phyloP scores from a whole-genome alignment of 2,113 vertebrate species.

The Alethe castanea region DNA sequence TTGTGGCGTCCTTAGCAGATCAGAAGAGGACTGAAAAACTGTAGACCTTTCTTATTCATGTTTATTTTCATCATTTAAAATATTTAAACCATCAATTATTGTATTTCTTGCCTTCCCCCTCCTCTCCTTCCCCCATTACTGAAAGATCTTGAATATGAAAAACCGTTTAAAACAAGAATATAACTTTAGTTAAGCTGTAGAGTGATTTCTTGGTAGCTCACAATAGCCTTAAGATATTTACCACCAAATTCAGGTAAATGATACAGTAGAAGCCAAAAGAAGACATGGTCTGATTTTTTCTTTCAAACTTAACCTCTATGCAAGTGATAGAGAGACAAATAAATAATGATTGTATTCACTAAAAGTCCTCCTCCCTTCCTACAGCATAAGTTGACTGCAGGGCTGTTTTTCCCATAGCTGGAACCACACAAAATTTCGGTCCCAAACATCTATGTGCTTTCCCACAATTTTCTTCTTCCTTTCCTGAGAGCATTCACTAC shows the following conservation, averaged over 20 bases:
- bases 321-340: background rate
- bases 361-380: background rate
- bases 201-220: background rate
- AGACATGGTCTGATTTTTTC: background rate
- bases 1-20: background rate
- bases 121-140: fast-evolving
- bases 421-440: background rate
- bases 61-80: background rate
- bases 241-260: background rate
- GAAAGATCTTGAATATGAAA: background rate
- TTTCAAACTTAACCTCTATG: background rate
- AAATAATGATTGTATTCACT: background rate
- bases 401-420: fast-evolving
- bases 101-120: background rate
- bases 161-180: background rate
- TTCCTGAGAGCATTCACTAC: background rate
- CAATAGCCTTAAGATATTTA: background rate
- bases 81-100: background rate
- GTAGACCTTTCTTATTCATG: background rate
- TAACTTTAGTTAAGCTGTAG: background rate
- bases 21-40: background rate
- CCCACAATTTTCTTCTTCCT: background rate
- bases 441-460: background rate
- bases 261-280: background rate
- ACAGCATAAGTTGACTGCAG: background rate